These are phyloP conservation scores for Sternotherus odoratus DNA, from an alignment of 2,797 vertebrate genomes.

Conservation along the genomic window DNA sequence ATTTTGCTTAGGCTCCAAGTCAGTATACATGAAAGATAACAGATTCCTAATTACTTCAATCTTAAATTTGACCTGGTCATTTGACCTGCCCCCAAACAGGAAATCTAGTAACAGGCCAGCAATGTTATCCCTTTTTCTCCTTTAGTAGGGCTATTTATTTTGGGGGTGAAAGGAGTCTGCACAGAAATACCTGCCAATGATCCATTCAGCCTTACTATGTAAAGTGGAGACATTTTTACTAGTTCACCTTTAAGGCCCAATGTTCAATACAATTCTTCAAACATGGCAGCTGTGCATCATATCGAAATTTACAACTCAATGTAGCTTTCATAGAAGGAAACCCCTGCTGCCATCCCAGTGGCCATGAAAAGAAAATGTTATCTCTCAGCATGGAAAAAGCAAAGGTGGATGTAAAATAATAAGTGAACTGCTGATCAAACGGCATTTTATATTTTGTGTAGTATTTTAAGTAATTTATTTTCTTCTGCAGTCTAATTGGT, in stretches of 20 bases:
- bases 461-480: slow-evolving; percentile 52
- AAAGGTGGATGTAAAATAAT: slow-evolving; percentile 53
- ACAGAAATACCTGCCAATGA: background rate
- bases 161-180: background rate
- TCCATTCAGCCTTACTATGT: background rate
- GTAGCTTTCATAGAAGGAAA: slow-evolving; percentile 62
- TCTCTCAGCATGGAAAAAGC: slow-evolving; percentile 40
- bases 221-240: background rate
- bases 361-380: slow-evolving; percentile 55
- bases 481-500: slow-evolving; percentile 61
- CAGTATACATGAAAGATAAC: background rate
- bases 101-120: background rate
- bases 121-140: background rate
- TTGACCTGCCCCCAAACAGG: background rate
- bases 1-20: fast-evolving
- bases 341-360: slow-evolving; percentile 31
- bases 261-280: slow-evolving; percentile 56
- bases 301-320: slow-evolving; percentile 66
- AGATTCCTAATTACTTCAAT: background rate
- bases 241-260: slow-evolving; percentile 46
- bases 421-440: slow-evolving; percentile 57
- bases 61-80: too few species aligned
- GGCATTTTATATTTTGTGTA: slow-evolving; percentile 61
- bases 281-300: slow-evolving; percentile 47
- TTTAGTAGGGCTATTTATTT: too few species aligned